phyloP scores from a whole-genome alignment of 1,140 invertebrate species.

The Phortica variegata region DNA sequence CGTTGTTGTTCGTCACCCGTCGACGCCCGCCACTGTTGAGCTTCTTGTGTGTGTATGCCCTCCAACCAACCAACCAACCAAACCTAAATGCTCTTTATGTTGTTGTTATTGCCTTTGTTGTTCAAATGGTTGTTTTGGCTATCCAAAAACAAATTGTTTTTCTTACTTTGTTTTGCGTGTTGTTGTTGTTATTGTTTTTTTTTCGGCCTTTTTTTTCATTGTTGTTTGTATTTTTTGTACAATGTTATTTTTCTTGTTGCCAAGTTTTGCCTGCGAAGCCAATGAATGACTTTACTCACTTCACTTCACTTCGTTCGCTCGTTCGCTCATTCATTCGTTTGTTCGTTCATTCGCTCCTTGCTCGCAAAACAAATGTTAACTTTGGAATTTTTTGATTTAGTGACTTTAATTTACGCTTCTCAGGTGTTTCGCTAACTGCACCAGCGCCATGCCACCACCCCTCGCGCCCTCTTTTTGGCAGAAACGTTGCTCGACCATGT shows the following conservation, averaged over 20 bases:
- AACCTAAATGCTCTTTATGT: conserved; percentile 52
- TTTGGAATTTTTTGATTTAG: conserved; percentile 54
- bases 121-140: neutral
- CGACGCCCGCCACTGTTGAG: neutral
- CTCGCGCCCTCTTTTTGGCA: no score
- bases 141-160: conserved; percentile 49
- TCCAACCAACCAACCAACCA: conserved; percentile 40
- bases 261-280: conserved; percentile 15
- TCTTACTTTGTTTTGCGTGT: conserved; percentile 23
- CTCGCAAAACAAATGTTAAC: conserved; percentile 43
- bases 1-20: neutral
- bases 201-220: no score
- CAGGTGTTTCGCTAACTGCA: conserved; percentile 46
- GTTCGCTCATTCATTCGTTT: no score
- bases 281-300: no score
- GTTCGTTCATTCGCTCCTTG: no score
- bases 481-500: neutral
- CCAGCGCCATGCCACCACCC: conserved; percentile 4
- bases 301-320: no score
- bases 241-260: conserved; percentile 15
- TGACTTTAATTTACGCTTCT: conserved; percentile 55
- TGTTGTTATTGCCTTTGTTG: no score
- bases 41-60: conserved; percentile 4
- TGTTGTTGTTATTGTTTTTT: no score
- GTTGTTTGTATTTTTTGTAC: conserved; percentile 29